Base-by-base conservation (phyloP, 2,797 vertebrate genomes). In the Avahi laniger region DNA sequence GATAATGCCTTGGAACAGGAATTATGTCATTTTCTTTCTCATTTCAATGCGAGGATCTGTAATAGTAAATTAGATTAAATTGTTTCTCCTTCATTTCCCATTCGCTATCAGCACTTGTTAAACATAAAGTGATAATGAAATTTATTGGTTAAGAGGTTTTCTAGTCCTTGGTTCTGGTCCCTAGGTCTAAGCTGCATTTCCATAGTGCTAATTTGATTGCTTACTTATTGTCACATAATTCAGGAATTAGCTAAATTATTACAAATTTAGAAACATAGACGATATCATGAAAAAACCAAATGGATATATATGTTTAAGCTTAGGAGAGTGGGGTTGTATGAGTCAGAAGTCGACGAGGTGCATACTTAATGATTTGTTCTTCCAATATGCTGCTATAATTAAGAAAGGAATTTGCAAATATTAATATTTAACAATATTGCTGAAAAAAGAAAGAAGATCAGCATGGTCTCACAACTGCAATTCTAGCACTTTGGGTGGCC, bases 231-330 rank as follows among this genome's bases (percentile, higher is more conserved):
- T 91, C 28, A 52, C 4, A 72, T 61, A n/a, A 69, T 28, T 91
- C 18, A 85, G 50, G 11, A 89, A 84, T 93, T 84, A 89, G 46
- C 30, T 76, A 95, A 93, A 43, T 76, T 59, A 63, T 85, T 80
- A 76, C 2, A 57, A 54, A 88, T 91, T 80, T 87, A 79, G 24
- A 85, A 91, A 80, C 22, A 86, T 30, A 54, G 38, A 80, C n/a
- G 61, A 24, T 79, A 65, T 14, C 14, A 14, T 73, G 72, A 72
- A 63, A 94, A 84, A 91, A 59, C 17, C 15, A 80, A 76, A 17
- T 48, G 22, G 8, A 33, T 70, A 85, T 17, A 79, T 9, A 93
- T 30, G 35, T 35, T 35, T 33, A 92, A 46, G 35, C 43, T 50
- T 11, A 41, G 14, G 30, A 14, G 28, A 65, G 8, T 28, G 15